These are phyloP conservation scores for Bettongia penicillata DNA, from an alignment of 2,113 vertebrate species.

Conservation along the genomic window DNA sequence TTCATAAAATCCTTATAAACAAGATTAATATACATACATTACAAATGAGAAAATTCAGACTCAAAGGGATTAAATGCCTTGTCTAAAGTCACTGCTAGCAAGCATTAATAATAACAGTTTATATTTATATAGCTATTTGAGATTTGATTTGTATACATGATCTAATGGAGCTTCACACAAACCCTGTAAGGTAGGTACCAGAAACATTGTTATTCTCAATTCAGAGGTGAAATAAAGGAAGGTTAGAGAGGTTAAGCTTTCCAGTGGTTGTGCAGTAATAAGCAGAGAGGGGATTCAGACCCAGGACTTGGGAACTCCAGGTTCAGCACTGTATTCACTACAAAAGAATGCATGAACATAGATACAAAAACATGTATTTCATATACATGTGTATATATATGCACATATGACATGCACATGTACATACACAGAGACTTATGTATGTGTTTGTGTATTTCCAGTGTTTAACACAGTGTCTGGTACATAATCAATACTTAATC, in stretches of 20 bases:
- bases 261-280: background rate
- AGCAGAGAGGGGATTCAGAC: conserved; percentile 21
- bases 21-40: background rate
- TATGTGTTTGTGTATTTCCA: background rate
- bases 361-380: background rate
- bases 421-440: background rate
- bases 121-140: background rate
- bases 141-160: background rate
- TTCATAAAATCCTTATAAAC: background rate
- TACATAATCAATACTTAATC: background rate
- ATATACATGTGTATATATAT: background rate
- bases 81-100: background rate
- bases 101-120: background rate
- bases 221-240: conserved; percentile 12
- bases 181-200: background rate
- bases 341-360: background rate
- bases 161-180: background rate
- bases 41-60: background rate
- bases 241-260: background rate
- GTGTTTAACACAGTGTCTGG: background rate
- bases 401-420: background rate
- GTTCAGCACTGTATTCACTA: background rate
- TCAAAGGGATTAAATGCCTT: background rate
- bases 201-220: background rate
- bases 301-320: background rate